These are phyloP conservation scores for Sebastes nivosus DNA, from an alignment of 2,797 vertebrate species.

Conservation along the genomic window DNA sequence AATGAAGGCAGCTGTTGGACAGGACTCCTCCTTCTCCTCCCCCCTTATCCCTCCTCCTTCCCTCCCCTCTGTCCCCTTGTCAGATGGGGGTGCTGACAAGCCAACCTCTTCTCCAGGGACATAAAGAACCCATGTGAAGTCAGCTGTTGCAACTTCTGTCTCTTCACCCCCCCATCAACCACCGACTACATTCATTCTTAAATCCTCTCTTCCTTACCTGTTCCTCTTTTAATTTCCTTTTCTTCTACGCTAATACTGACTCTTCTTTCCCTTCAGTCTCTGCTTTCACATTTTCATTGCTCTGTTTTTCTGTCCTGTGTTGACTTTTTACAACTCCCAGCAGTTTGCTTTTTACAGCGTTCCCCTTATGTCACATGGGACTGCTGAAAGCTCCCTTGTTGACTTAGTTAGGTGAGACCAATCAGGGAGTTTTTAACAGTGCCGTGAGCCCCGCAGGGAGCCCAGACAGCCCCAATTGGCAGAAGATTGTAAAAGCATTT, in stretches of 20 bases:
- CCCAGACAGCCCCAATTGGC: slow-evolving; percentile 67
- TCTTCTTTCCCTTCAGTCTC: neutral
- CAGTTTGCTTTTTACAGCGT: slow-evolving; percentile 57
- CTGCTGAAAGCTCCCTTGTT: slow-evolving; percentile 66
- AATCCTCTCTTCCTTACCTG: slow-evolving; percentile 51
- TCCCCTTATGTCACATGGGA: slow-evolving; percentile 61
- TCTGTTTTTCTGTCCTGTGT: neutral
- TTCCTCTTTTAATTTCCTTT: slow-evolving; percentile 36
- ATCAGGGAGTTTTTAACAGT: slow-evolving; percentile 60
- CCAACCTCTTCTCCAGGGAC: slow-evolving; percentile 72
- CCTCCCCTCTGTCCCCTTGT: slow-evolving; percentile 67
- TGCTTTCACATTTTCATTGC: neutral
- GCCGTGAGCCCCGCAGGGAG: slow-evolving; percentile 49
- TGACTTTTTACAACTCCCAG: slow-evolving; percentile 39
- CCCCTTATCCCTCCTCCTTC: slow-evolving; percentile 6
- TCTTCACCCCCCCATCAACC: neutral
- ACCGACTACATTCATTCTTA: slow-evolving; percentile 9
- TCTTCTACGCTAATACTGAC: neutral
- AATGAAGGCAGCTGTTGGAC: slow-evolving; percentile 88
- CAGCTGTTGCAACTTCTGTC: slow-evolving; percentile 79
- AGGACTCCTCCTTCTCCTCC: slow-evolving; percentile 60
- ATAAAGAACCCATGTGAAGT: slow-evolving; percentile 79
- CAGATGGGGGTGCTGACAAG: slow-evolving; percentile 76
- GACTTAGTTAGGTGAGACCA: slow-evolving; percentile 66
- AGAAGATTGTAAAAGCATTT: slow-evolving; percentile 59